A percentile compares a stretch with the other conserved stretches of the same genome.
Evolutionary conservation across 2,888 invertebrate species (phyloP).

Genomic region (Nipponacmea schrenckii): DNA sequence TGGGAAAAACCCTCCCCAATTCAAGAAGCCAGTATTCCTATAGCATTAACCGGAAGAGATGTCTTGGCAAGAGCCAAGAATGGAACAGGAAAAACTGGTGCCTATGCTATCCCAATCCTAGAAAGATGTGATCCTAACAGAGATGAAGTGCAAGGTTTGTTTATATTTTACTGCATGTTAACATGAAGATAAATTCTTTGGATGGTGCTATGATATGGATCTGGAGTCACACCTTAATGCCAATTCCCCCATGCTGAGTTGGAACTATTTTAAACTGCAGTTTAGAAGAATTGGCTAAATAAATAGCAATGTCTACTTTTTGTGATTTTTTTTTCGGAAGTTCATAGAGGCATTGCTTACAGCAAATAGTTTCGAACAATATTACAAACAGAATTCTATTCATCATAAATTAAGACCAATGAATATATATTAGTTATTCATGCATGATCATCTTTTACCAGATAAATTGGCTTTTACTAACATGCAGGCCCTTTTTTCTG

Average conservation of each 20-base stretch:
- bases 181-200: too few relatives aligned
- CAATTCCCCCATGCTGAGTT: conserved; percentile 4
- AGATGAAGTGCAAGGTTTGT: conserved; percentile 86
- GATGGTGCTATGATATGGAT: too few relatives aligned
- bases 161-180: neutral
- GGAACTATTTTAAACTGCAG: neutral
- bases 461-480: too few relatives aligned
- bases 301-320: neutral
- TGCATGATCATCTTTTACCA: too few relatives aligned
- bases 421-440: too few relatives aligned
- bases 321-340: too few relatives aligned
- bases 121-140: conserved; percentile 83
- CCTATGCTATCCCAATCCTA: conserved; percentile 97
- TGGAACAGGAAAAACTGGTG: conserved; percentile 99
- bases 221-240: too few relatives aligned
- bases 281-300: conserved; percentile 1
- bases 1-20: conserved; percentile 99
- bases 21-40: conserved; percentile 94
- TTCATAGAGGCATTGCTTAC: too few relatives aligned
- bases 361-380: too few relatives aligned
- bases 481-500: neutral
- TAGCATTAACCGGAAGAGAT: conserved; percentile 97
- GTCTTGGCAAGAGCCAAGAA: conserved; percentile 98
- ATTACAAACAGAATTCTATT: too few relatives aligned
- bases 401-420: too few relatives aligned